These are phyloP conservation scores for Tipula lateralis DNA, from an alignment of 2,888 invertebrate genomes.

Conservation along the genomic window DNA sequence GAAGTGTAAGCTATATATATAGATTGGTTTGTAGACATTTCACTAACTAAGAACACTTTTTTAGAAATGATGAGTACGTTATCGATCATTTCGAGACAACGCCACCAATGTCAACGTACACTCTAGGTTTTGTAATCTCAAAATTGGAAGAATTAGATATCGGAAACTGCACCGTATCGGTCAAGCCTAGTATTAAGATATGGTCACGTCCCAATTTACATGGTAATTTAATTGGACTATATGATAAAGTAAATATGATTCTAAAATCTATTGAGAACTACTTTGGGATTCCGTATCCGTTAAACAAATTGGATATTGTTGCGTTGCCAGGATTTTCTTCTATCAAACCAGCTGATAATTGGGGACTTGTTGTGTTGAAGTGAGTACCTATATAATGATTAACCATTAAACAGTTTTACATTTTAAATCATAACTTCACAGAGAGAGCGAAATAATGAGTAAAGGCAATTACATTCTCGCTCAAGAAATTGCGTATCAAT, in stretches of 20 bases:
- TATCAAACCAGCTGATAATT: conserved; percentile 69
- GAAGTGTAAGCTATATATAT: conserved; percentile 55
- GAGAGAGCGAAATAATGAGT: conserved; percentile 68
- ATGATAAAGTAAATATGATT: conserved; percentile 56
- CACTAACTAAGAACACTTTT: background rate
- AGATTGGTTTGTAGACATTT: no score
- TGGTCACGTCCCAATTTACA: conserved; percentile 50
- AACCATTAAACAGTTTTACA: background rate
- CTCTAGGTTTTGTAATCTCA: conserved; percentile 67
- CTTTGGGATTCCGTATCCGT: conserved; percentile 61
- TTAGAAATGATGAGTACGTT: conserved; percentile 49
- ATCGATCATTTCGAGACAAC: conserved; percentile 66
- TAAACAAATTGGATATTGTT: conserved; percentile 65
- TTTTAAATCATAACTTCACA: conserved; percentile 43
- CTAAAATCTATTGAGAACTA: conserved; percentile 58
- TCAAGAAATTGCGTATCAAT: conserved; percentile 73
- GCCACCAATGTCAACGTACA: conserved; percentile 72
- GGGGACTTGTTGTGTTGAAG: conserved; percentile 77
- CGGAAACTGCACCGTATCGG: background rate
- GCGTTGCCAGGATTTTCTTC: conserved; percentile 68
- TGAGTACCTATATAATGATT: conserved; percentile 45
- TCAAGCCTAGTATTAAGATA: conserved; percentile 45
- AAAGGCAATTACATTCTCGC: conserved; percentile 62
- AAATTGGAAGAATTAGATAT: conserved; percentile 51
- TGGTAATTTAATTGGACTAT: conserved; percentile 52